Evolutionary conservation across 1,140 invertebrate species (phyloP).

Genomic region (Semibalanus balanoides): DNA sequence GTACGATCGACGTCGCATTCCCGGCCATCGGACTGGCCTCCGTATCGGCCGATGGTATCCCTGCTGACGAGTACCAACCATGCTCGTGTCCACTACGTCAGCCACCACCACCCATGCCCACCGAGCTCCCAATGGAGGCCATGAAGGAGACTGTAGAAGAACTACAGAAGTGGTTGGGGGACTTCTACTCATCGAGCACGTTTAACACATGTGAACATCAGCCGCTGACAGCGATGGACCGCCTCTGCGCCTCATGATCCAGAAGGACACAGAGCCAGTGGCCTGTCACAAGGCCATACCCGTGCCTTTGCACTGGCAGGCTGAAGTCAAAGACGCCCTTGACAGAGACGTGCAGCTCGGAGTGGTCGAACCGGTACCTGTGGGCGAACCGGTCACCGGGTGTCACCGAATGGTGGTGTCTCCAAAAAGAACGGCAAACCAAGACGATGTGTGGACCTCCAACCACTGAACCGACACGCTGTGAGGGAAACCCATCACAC

Average conservation of each 20-base stretch:
- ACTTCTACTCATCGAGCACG: not conserved
- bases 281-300: slow-evolving; percentile 9
- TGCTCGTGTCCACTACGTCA: not conserved
- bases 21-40: not conserved
- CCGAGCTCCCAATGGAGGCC: not conserved
- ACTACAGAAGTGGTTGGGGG: not conserved
- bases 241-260: not conserved
- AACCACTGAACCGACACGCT: not conserved
- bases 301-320: slow-evolving; percentile 9
- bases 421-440: slow-evolving; percentile 12
- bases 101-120: not conserved
- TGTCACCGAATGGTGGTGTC: slow-evolving; percentile 10
- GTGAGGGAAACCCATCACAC: slow-evolving; percentile 11
- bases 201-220: not conserved
- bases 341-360: slow-evolving; percentile 5
- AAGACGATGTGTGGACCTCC: slow-evolving; percentile 9
- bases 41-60: not conserved
- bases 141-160: not conserved
- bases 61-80: not conserved
- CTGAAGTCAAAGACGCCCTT: slow-evolving; percentile 11
- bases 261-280: not conserved
- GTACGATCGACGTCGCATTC: not conserved
- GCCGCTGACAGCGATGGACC: not conserved
- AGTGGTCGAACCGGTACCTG: slow-evolving; percentile 10
- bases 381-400: slow-evolving; percentile 4